Base-by-base conservation (phyloP, 2,888 invertebrate species). In the Loripinus fragilis region DNA sequence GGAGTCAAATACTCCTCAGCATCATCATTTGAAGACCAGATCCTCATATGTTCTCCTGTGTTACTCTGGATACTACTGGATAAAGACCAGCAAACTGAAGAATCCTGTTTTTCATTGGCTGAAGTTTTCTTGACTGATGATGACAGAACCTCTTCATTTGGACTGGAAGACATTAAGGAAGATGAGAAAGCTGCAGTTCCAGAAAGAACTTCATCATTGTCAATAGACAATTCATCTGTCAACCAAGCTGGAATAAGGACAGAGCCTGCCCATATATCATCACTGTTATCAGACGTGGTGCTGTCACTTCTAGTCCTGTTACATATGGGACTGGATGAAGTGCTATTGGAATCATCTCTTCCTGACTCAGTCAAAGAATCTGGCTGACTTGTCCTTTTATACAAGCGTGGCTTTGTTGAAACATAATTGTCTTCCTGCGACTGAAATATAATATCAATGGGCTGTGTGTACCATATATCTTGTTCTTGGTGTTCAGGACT, bases 401-500 rank as follows among this genome's bases (percentile, higher is more conserved):
- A 91, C 38, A 91, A 78, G 25, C 88, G 77, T 38, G 87, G 84
- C 52, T 86, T 85, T 10, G 81, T 78, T 15, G 80, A 74, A 15
- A 67, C 38, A 17, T 85, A 77, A 25, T 69, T 69, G n/a, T 76
- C 76, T 20, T 78, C 79, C 38, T 74, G 74, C 28, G 88, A 81
- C 20, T 77, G 79, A 68, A 86, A 86, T 28, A 90, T 81, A 8
- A 78, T 84, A 65, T 89, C 88, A 69, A 90, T 81, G 2, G 90
- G 90, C 72, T 89, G 85, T 28, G 90, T 89, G 78, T 90, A 90
- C 91, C 91, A 90, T 25, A 85, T 82, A 55, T 88, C 86, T 73
- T 91, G 88, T 74, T 91, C 91, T 30, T 85, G 85, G 2, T 89
- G 81, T 66, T 89, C 89, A 17, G 88, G 88, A 74, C 87, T 89